A percentile compares a stretch with the other conserved stretches of the same genome.
These are phyloP conservation scores for Dicycla oo DNA, from an alignment of 2,888 invertebrate species.

Conservation along the genomic window DNA sequence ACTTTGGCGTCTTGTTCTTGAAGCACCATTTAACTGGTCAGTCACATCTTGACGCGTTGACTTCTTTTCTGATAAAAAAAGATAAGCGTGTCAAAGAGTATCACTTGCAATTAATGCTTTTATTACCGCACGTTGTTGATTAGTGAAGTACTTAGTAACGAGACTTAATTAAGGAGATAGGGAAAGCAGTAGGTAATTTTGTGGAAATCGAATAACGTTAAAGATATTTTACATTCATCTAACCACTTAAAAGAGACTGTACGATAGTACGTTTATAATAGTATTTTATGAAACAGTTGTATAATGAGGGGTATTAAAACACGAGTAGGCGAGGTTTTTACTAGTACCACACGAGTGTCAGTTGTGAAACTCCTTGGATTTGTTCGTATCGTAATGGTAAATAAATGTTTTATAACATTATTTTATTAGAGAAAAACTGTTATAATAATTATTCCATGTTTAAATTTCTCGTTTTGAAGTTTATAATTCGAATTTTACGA, in stretches of 20 bases:
- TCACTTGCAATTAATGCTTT: constrained; percentile 13
- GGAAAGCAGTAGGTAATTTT: not conserved
- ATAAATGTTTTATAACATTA: no score
- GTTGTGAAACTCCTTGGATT: no score
- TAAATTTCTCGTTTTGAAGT: no score
- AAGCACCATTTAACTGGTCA: constrained; percentile 13
- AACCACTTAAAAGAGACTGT: not conserved
- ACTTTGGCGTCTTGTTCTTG: constrained; percentile 49
- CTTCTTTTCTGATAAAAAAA: constrained; percentile 65
- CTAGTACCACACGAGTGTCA: no score
- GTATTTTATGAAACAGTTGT: no score
- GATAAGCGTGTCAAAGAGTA: constrained; percentile 53
- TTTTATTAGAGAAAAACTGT: no score
- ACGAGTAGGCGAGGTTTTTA: no score
- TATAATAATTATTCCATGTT: no score
- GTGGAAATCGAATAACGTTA: not conserved
- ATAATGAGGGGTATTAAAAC: no score
- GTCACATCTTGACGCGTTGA: constrained; percentile 28
- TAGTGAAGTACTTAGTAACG: constrained; percentile 15
- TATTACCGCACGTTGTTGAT: not conserved
- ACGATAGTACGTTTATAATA: not conserved
- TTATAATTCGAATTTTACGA: no score
- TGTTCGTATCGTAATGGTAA: no score
- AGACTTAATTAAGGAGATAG: not conserved
- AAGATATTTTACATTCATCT: not conserved